Conservation (phyloP, 2,888 invertebrate genomes). For the Heliconius erato region DNA sequence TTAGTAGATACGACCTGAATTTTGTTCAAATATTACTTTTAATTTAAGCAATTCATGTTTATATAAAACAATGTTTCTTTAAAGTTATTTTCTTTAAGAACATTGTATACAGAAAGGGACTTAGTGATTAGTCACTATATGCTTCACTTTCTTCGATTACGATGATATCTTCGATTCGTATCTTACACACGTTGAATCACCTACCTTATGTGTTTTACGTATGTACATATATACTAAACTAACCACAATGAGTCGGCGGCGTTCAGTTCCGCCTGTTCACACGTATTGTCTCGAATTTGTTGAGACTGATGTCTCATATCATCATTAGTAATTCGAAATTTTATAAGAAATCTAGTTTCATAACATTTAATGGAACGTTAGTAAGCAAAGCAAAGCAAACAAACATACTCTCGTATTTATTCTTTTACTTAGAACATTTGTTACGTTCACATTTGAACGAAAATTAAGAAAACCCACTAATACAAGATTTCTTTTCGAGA, state of each 20-base stretch:
- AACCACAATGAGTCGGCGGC: too few species aligned
- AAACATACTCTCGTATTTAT: slow-evolving; percentile 46
- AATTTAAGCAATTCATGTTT: background rate
- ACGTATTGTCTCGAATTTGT: too few species aligned
- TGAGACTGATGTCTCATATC: background rate
- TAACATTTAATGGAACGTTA: background rate
- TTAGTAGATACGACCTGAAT: slow-evolving; percentile 41
- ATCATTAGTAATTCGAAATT: background rate
- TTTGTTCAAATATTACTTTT: slow-evolving; percentile 41
- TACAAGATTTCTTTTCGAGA: slow-evolving; percentile 26
- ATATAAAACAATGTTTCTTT: background rate
- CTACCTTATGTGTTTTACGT: too few species aligned
- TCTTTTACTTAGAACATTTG: slow-evolving; percentile 74
- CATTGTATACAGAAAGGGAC: background rate
- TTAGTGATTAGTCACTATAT: background rate
- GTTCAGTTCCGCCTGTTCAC: too few species aligned
- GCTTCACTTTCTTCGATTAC: background rate
- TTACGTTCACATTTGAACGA: slow-evolving; percentile 53
- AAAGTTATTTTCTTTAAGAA: background rate
- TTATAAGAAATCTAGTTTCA: background rate
- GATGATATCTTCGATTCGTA: too few species aligned
- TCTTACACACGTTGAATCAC: too few species aligned
- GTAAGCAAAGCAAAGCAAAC: slow-evolving; percentile 12
- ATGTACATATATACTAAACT: too few species aligned
- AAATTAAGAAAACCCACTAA: slow-evolving; percentile 15